Conservation (phyloP, 2,797 vertebrate genomes). For the Danio kyathit region DNA sequence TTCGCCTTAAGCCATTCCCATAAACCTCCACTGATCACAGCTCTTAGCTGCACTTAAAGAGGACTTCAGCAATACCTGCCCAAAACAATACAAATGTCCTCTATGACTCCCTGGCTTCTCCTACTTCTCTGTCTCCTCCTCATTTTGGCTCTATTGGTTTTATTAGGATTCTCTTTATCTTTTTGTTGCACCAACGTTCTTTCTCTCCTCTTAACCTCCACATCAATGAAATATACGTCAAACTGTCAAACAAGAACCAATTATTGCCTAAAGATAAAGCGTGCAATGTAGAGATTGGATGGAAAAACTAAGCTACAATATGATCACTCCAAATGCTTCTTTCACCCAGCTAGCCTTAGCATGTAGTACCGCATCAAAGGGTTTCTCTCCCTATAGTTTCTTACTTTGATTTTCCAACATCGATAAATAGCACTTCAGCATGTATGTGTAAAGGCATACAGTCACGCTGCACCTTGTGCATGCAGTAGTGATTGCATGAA, state of each 20-base stretch:
- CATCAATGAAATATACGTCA: neutral
- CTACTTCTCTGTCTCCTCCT: neutral
- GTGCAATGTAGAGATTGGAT: slow-evolving; percentile 1
- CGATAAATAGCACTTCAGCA: slow-evolving; percentile 1
- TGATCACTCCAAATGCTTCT: slow-evolving; percentile 20
- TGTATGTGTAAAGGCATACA: neutral
- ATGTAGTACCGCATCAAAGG: neutral
- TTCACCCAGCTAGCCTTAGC: neutral
- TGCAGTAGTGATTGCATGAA: neutral
- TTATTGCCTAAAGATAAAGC: slow-evolving; percentile 11
- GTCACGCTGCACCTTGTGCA: neutral
- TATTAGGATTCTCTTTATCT: neutral
- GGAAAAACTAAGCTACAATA: slow-evolving; percentile 6
- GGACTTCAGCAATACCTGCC: neutral
- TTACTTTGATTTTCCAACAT: slow-evolving; percentile 20
- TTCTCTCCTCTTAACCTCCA: neutral
- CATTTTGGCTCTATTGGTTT: neutral
- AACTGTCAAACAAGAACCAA: slow-evolving; percentile 11
- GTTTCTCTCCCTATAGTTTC: neutral
- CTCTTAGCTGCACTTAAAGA: slow-evolving; percentile 61
- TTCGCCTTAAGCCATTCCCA: slow-evolving; percentile 64
- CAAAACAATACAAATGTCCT: slow-evolving; percentile 17
- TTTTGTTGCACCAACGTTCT: neutral
- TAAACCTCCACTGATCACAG: slow-evolving; percentile 67
- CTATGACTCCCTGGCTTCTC: neutral